Conservation (phyloP, 2,888 invertebrate genomes). For the Scaptodrosophila latifasciaeformis region DNA sequence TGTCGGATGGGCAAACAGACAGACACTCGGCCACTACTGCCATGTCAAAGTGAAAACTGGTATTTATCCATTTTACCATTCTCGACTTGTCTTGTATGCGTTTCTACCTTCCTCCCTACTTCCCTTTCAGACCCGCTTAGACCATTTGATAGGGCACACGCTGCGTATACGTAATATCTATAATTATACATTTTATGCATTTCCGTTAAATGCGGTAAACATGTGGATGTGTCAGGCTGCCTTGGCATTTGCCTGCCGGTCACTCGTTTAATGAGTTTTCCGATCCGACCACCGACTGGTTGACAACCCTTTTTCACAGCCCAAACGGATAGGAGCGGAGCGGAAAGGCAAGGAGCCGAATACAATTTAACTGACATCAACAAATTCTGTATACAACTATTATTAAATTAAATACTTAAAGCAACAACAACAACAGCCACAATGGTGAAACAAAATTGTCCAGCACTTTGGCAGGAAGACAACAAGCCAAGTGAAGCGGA, state of each 20-base stretch:
- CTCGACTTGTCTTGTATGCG: neutral
- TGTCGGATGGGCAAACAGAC: neutral
- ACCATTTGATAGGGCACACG: no score
- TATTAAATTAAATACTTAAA: neutral
- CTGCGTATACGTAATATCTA: conserved; percentile 50
- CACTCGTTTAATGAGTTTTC: neutral
- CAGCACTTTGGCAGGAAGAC: no score
- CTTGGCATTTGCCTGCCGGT: no score
- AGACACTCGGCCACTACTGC: neutral
- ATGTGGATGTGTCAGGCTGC: no score
- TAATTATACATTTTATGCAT: conserved; percentile 50
- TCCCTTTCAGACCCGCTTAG: neutral
- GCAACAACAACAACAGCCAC: neutral
- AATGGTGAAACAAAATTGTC: no score
- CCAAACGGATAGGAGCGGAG: neutral
- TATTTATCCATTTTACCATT: conserved; percentile 23
- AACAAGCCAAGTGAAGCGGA: neutral
- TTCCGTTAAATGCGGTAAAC: conserved; percentile 25
- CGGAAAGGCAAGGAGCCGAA: no score
- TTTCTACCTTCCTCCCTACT: conserved; percentile 17
- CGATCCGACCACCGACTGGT: neutral
- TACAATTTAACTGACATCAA: conserved; percentile 2
- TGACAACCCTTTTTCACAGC: no score
- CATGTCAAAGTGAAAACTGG: conserved; percentile 29
- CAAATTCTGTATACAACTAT: neutral